Conservation (phyloP, 2,113 vertebrate species). For the Dipodomys merriami region DNA sequence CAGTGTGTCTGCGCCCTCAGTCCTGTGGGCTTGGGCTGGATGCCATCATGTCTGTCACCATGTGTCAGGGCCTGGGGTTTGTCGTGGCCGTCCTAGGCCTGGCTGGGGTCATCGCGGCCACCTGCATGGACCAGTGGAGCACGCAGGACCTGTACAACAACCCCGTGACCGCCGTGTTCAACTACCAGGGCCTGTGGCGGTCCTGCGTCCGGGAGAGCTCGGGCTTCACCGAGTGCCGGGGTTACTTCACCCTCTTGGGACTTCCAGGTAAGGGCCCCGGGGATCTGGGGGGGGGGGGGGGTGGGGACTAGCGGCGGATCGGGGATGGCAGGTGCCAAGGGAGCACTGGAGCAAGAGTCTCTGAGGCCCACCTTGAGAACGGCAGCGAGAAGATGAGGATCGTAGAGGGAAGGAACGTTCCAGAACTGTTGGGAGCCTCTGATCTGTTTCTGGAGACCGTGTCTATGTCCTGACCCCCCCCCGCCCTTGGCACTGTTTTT, state of each 20-base stretch:
- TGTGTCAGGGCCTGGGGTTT: conserved; percentile 93
- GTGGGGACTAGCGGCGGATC: not conserved
- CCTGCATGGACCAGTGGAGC: conserved; percentile 95
- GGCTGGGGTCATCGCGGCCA: conserved; percentile 88
- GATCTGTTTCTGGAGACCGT: too few relatives aligned
- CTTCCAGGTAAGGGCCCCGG: conserved; percentile 90
- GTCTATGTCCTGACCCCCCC: too few relatives aligned
- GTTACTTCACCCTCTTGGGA: conserved; percentile 93
- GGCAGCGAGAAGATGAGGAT: not conserved
- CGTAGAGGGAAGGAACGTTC: not conserved
- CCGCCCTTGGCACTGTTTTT: too few relatives aligned
- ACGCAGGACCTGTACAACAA: conserved; percentile 92
- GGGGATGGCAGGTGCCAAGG: not conserved
- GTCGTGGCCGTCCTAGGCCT: conserved; percentile 88
- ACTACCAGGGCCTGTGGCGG: conserved; percentile 94
- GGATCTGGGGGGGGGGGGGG: not conserved
- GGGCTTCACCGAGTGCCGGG: conserved; percentile 93
- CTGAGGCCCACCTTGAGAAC: not conserved
- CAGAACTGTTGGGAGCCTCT: not conserved
- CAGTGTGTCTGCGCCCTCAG: conserved; percentile 13
- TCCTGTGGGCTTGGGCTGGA: fast-evolving
- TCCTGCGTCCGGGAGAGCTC: conserved; percentile 92
- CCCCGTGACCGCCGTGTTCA: conserved; percentile 90
- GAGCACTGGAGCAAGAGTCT: not conserved
- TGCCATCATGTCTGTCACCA: conserved; percentile 88